Percentiles rank a stretch among this genome's conserved stretches.
phyloP scores from a whole-genome alignment of 1,140 invertebrate genomes.

The Drosophila mauritiana region DNA sequence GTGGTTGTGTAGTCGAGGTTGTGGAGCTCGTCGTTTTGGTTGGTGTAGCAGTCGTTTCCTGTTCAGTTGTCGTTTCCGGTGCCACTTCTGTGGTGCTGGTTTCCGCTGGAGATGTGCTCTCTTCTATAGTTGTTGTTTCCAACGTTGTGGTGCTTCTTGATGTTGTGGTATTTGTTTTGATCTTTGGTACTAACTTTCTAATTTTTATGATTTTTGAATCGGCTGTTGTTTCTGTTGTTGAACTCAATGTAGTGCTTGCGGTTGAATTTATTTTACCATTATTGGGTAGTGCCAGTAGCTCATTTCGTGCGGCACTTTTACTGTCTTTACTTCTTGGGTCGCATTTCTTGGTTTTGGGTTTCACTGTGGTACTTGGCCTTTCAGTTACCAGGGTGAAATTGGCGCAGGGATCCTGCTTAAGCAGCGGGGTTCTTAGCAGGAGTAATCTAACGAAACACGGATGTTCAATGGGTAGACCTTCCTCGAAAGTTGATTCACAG shows the following conservation, averaged over 20 bases:
- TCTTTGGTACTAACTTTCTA: constrained; percentile 3
- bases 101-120: background rate
- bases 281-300: background rate
- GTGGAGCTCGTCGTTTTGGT: constrained; percentile 3
- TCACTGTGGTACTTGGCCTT: background rate
- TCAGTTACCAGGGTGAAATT: constrained; percentile 44
- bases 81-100: constrained; percentile 2
- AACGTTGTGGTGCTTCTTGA: constrained; percentile 14
- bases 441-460: constrained; percentile 60
- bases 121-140: constrained; percentile 13
- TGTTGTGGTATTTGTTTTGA: constrained; percentile 10
- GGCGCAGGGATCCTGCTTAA: constrained; percentile 54
- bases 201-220: constrained; percentile 19
- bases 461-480: constrained; percentile 42
- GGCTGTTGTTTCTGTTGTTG: constrained; percentile 1
- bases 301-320: background rate
- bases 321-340: background rate
- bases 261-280: background rate
- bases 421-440: constrained; percentile 49
- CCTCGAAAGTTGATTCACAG: background rate
- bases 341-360: constrained; percentile 12
- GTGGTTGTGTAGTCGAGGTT: background rate
- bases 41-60: constrained; percentile 1
- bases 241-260: background rate
- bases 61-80: constrained; percentile 1